A percentile compares a stretch with the other conserved stretches of the same genome.
Conservation (phyloP, 2,888 invertebrate species). For the Gryllus longicercus region DNA sequence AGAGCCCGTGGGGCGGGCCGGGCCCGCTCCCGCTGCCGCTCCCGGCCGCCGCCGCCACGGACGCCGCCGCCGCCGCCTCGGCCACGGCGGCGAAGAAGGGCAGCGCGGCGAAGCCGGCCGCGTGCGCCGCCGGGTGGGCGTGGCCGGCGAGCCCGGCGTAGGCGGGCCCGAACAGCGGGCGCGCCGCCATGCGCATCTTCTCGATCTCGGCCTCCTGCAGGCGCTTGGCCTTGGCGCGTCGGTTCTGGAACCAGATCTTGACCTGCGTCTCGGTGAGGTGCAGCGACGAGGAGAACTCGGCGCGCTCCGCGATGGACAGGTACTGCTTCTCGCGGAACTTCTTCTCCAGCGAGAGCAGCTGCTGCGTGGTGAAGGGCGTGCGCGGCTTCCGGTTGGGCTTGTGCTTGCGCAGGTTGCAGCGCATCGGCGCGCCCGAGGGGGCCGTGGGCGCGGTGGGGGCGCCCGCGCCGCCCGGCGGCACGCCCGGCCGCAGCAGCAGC, state of each 20-base stretch:
- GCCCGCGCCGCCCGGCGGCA: conserved; percentile 22
- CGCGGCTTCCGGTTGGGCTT: conserved; percentile 93
- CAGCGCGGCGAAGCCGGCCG: conserved; percentile 38
- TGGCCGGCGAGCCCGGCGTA: conserved; percentile 45
- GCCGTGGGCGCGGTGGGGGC: conserved; percentile 60
- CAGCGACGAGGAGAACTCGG: conserved; percentile 87
- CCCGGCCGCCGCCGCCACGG: conserved; percentile 58
- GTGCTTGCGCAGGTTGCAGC: conserved; percentile 87
- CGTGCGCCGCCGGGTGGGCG: neutral
- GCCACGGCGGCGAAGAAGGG: conserved; percentile 65
- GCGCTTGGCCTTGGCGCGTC: conserved; percentile 92
- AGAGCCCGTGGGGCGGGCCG: conserved; percentile 18
- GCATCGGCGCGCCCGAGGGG: conserved; percentile 49
- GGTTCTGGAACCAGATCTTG: conserved; percentile 92
- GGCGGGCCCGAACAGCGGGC: conserved; percentile 53
- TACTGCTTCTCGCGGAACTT: conserved; percentile 94
- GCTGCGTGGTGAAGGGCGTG: conserved; percentile 94
- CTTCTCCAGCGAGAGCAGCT: conserved; percentile 83
- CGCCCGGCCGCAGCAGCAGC: neutral
- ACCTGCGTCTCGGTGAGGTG: conserved; percentile 92
- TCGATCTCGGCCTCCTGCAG: conserved; percentile 94
- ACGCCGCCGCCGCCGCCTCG: conserved; percentile 52
- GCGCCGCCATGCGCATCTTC: conserved; percentile 72
- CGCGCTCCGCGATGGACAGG: conserved; percentile 88
- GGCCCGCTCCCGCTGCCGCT: conserved; percentile 26